Evolutionary conservation across 1,140 invertebrate species (phyloP).

Genomic region (Cyclina sinensis): DNA sequence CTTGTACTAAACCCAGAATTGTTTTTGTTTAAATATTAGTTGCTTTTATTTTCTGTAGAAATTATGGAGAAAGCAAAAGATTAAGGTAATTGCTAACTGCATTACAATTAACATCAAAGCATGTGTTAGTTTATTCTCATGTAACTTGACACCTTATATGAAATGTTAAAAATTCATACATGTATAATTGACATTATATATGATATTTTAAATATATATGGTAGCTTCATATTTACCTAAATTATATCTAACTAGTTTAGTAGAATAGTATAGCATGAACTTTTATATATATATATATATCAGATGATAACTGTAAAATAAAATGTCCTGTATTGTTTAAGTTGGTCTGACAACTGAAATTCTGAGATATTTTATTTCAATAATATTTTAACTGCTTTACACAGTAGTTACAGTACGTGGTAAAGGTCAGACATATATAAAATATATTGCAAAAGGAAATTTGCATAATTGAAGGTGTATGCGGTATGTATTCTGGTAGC

Average conservation of each 20-base stretch:
- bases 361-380: too few species aligned
- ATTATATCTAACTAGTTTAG: neutral
- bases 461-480: too few species aligned
- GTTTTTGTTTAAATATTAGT: constrained; percentile 63
- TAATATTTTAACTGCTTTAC: too few species aligned
- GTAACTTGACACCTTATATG: neutral
- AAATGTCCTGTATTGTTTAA: too few species aligned
- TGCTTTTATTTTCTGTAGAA: constrained; percentile 65
- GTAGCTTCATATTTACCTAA: neutral
- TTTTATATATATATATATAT: too few species aligned
- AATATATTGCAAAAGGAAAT: too few species aligned
- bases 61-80: constrained; percentile 66
- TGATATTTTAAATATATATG: neutral
- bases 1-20: neutral
- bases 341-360: too few species aligned
- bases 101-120: constrained; percentile 47
- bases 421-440: too few species aligned
- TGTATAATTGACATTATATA: neutral
- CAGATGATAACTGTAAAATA: too few species aligned
- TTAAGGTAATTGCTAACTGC: constrained; percentile 61
- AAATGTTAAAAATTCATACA: too few species aligned
- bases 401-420: too few species aligned
- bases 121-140: constrained; percentile 9
- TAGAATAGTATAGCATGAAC: neutral
- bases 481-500: too few species aligned